These are phyloP conservation scores for Agelastica alni DNA, from an alignment of 2,888 invertebrate species.

Conservation along the genomic window DNA sequence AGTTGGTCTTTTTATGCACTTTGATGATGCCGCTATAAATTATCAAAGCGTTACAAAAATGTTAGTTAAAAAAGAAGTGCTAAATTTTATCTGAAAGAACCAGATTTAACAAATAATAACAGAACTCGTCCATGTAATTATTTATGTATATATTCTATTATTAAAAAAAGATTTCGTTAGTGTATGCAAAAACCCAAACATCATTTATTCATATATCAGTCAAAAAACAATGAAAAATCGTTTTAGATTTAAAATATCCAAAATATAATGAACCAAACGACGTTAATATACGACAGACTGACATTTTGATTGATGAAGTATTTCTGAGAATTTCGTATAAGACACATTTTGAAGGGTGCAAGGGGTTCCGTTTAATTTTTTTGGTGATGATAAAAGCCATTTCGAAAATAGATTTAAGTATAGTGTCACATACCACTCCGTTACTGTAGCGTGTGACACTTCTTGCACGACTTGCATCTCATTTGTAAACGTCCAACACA, in stretches of 20 bases:
- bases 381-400: conserved; percentile 41
- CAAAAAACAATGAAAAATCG: too few relatives aligned
- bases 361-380: conserved; percentile 37
- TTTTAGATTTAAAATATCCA: not conserved
- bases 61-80: too few relatives aligned
- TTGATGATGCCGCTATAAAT: too few relatives aligned
- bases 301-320: conserved; percentile 34
- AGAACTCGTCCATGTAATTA: too few relatives aligned
- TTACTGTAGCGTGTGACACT: conserved; percentile 33
- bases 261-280: conserved; percentile 13
- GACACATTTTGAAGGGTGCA: conserved; percentile 24
- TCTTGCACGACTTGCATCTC: conserved; percentile 30
- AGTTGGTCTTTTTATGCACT: too few relatives aligned
- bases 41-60: too few relatives aligned
- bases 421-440: conserved; percentile 31
- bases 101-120: too few relatives aligned
- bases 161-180: too few relatives aligned
- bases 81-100: too few relatives aligned
- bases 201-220: too few relatives aligned
- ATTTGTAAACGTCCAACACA: conserved; percentile 33
- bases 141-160: too few relatives aligned
- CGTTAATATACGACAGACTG: conserved; percentile 3
- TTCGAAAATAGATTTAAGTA: conserved; percentile 40
- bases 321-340: conserved; percentile 30
- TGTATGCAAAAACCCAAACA: too few relatives aligned